Evolutionary conservation across 2,888 invertebrate genomes (phyloP), one percentile per base, ranked within the genome.

Genomic region (Platycnemis pennipes): DNA sequence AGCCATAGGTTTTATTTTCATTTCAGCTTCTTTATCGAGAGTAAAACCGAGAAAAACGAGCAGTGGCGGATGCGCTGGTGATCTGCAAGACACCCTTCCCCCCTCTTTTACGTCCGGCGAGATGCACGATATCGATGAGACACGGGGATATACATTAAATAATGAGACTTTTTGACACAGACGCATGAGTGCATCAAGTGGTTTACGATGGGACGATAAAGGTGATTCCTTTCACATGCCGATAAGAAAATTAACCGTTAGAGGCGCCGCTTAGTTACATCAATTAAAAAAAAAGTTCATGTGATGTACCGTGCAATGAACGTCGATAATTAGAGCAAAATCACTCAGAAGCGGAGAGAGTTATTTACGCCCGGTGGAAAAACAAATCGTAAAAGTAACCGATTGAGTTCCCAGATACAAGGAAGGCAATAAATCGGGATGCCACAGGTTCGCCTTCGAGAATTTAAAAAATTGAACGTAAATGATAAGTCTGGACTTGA

Each of bases 131-230:
- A 77, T 77, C 37, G 77, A 77, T 77, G 77, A 13, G 77, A 37
- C 37, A 77, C 4, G 37, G 37, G 31, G 31, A n/a, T n/a, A 77
- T 77, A 7, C 77, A 77, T 31, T 37, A 26, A 77, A 13, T 77
- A 77, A 77, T 77, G 77, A 77, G 77, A 77, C 77, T 77, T 77
- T 77, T 77, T 37, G 77, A 77, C 77, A 77, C 77, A 37, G 77
- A 77, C 77, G 77, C 77, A 77, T 77, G 16, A 37, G 37, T 37
- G 37, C 31, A 37, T 37, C 77, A 13, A 13, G 37, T 37, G 11
- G 77, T 77, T 77, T 77, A 31, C 77, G 77, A 77, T 77, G 77
- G 37, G 31, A 77, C 2, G 77, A 37, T 77, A 77, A 77, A 77
- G 13, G 13, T 13, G 37, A 16, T 37, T n/a, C 37, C 77, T 77